Base-by-base conservation (phyloP, 2,888 invertebrate genomes). In the Drosophila borealis region DNA sequence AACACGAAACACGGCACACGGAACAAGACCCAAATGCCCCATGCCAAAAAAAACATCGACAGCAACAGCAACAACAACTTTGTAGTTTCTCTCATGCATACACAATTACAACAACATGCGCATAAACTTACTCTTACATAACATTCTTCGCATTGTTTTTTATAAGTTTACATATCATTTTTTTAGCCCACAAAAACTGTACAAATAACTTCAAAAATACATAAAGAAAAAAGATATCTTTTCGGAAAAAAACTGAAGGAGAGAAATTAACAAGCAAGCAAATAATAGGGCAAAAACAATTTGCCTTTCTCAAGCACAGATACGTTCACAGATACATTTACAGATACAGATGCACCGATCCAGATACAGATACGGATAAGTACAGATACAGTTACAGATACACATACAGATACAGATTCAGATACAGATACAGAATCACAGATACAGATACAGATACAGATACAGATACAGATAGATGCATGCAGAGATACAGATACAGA, bases 21-120 rank as follows among this genome's bases (percentile, higher is more conserved):
- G 61, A 67, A 73, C 59, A 76, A 59, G 59, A 56, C 42, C 51
- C 65, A 56, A 57, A 36, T 48, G 56, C 42, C 44, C 42, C 33
- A 42, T 42, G 53, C 54, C 57, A 53, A 53, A 21, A 60, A n/a
- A 49, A 55, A 41, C 37, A 49, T 17, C 39, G 25, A 37, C 33
- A 61, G 2, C 48, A 56, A 10, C 45, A 34, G 17, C 19, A 49
- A 49, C 36, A 56, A 45, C 37, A 17, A 50, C 25, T 39, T 39
- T 64, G 45, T 45, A 33, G 63, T 63, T 63, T 51, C 50, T 37
- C 29, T 50, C 63, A 64, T 63, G 46, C 63, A 44, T 44, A 44
- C 34, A 41, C 51, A 53, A 9, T 11, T 25, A 44, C 36, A 37
- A 37, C 34, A 34, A 44, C 55, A 45, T 17, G 21, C 14, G 34